A percentile compares a stretch with the other conserved stretches of the same genome.
phyloP scores from a whole-genome alignment of 2,797 vertebrate species.

The Takifugu ocellatus region DNA sequence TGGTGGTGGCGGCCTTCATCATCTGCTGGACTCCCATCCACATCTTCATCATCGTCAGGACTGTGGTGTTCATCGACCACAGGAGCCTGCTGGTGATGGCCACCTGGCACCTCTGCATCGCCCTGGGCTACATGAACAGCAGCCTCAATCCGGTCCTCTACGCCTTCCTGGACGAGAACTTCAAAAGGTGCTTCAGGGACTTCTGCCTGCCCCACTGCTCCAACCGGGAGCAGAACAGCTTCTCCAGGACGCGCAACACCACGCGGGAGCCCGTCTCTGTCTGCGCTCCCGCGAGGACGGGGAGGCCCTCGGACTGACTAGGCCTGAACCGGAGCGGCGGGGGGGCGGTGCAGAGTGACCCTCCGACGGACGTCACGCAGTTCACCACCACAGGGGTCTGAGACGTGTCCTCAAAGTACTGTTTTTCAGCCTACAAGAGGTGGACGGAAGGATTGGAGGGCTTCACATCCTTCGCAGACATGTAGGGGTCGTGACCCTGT shows the following conservation, averaged over 20 bases:
- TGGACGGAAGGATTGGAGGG: too few relatives aligned
- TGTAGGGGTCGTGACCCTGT: background rate
- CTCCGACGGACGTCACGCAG: conserved; percentile 80
- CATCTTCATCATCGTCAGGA: conserved; percentile 94
- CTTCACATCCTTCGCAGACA: background rate
- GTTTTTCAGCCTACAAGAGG: background rate
- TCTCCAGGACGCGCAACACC: conserved; percentile 78
- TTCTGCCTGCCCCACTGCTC: conserved; percentile 86
- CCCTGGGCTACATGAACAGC: conserved; percentile 96
- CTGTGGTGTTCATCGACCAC: conserved; percentile 83
- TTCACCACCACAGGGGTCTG: conserved; percentile 81
- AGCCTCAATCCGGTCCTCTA: conserved; percentile 96
- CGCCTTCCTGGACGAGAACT: conserved; percentile 95
- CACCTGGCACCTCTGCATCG: conserved; percentile 94
- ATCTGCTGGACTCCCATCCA: conserved; percentile 98
- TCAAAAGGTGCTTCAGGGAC: conserved; percentile 94
- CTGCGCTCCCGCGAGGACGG: conserved; percentile 72
- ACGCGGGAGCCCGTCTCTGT: conserved; percentile 79
- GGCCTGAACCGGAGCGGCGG: conserved; percentile 57
- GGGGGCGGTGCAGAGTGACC: conserved; percentile 61
- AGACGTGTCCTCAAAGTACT: conserved; percentile 15
- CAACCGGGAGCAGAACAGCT: conserved; percentile 78
- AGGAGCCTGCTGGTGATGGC: conserved; percentile 85
- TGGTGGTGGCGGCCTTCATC: conserved; percentile 94
- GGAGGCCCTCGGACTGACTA: conserved; percentile 82